Base-by-base conservation (phyloP, 2,113 vertebrate genomes). In the Toxotes jaculatrix region DNA sequence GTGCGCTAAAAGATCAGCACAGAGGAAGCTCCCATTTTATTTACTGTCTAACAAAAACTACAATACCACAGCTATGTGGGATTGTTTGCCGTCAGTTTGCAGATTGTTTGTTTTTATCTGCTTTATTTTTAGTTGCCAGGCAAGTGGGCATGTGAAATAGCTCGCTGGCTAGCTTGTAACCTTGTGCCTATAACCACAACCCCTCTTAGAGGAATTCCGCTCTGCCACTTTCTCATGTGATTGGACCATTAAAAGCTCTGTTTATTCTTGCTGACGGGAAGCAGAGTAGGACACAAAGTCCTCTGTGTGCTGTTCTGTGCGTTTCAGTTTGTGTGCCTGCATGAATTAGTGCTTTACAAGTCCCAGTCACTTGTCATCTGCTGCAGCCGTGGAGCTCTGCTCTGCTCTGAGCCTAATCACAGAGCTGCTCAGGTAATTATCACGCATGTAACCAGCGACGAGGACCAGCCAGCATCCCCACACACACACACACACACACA, bases 381-480 rank as follows among this genome's bases (percentile, higher is more conserved):
- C 57, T 68, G 63, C 74, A 59, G 56, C 77, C 56, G 34, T 45
- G 66, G 47, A 9, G 23, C 59, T 66, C 19, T 19, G 72, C 82
- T 70, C 74, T 59, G 77, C 70, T 75, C 76, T 56, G 60, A 38
- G 83, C 40, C 62, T 87, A 80, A 87, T 84, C 82, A 83, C 67
- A 87, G 62, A 79, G 76, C 82, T 59, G 70, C 70, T 72, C 40
- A 40, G 74, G 74, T 85, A 82, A 84, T 90, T 87, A 90, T 80
- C 77, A 74, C n/a, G 86, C 34, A 40, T 72, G 75, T 23, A 77
- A 70, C 68, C 68, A 57, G 49, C 68, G 81, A 80, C 40, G 6
- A 60, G 51, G 43, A 57, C n/a, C 47, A 75, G 61, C 21, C 9
- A 6, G 7, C 17, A 51, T 27, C 27, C n/a, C n/a, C 31, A 34